Conservation (phyloP, 2,113 vertebrate species). For the Protobothrops flavoviridis region DNA sequence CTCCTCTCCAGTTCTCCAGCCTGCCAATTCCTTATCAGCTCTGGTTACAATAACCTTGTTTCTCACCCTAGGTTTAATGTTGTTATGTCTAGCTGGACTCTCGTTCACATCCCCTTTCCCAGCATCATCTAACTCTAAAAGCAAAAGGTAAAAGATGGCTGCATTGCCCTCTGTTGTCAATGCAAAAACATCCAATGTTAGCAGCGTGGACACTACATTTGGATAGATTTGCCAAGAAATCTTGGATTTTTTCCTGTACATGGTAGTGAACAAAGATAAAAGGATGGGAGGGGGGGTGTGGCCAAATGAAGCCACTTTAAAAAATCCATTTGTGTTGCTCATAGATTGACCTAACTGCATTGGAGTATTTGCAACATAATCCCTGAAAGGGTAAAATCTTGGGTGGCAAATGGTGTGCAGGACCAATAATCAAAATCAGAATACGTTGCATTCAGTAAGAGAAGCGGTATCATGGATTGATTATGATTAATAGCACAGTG, state of each 20-base stretch:
- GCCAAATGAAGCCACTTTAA: not conserved
- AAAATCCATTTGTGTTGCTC: not conserved
- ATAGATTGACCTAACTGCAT: not conserved
- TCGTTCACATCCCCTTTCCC: too few relatives aligned
- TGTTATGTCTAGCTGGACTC: too few relatives aligned
- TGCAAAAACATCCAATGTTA: too few relatives aligned
- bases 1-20: too few relatives aligned
- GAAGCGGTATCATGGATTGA: not conserved
- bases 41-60: too few relatives aligned
- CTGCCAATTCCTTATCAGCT: too few relatives aligned
- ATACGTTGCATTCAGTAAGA: not conserved
- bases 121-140: too few relatives aligned
- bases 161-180: too few relatives aligned
- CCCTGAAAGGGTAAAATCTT: not conserved
- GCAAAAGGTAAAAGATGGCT: too few relatives aligned
- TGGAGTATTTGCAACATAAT: not conserved
- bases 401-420: not conserved
- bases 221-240: not conserved
- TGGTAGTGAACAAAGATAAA: constrained; percentile 20
- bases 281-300: not conserved
- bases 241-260: not conserved
- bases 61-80: too few relatives aligned
- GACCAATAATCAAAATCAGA: not conserved
- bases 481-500: too few relatives aligned
- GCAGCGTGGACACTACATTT: not conserved